Percentiles rank a stretch among this genome's conserved stretches.
phyloP scores from a whole-genome alignment of 2,888 invertebrate species.

The Xanthia icteritia region DNA sequence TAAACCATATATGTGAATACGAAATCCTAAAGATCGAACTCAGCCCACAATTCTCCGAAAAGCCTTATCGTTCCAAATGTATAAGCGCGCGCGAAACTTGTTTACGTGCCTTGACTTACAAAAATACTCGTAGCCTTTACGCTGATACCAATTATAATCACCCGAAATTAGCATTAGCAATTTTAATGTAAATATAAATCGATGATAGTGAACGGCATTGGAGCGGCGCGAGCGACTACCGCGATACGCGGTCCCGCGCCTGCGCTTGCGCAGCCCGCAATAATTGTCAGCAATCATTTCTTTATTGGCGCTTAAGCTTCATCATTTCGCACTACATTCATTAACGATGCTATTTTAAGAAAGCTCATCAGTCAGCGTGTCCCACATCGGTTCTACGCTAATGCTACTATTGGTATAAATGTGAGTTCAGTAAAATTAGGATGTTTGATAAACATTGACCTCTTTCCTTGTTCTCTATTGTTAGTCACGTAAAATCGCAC shows the following conservation, averaged over 20 bases:
- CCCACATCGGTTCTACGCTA: constrained; percentile 74
- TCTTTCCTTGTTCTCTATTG: constrained; percentile 39
- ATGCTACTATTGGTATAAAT: constrained; percentile 57
- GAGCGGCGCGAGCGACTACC: constrained; percentile 65
- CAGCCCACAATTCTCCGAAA: constrained; percentile 36
- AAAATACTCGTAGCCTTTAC: constrained; percentile 48
- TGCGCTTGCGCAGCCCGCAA: constrained; percentile 56
- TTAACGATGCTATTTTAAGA: constrained; percentile 83
- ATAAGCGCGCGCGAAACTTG: constrained; percentile 32
- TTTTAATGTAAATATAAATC: constrained; percentile 64
- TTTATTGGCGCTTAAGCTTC: constrained; percentile 82
- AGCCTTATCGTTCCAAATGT: constrained; percentile 27
- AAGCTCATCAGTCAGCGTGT: constrained; percentile 74
- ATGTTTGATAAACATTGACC: constrained; percentile 53
- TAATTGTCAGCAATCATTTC: constrained; percentile 83
- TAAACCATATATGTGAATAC: constrained; percentile 13
- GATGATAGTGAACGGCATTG: constrained; percentile 59
- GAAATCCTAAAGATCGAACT: constrained; percentile 25
- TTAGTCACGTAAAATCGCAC: not conserved
- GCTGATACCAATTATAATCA: constrained; percentile 45
- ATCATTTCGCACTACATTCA: constrained; percentile 80
- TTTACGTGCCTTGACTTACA: constrained; percentile 42
- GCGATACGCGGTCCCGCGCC: constrained; percentile 67
- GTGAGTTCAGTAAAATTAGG: constrained; percentile 56
- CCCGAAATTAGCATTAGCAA: constrained; percentile 54